Base-by-base conservation (phyloP, 64 coral and sea anemone genomes). In the Montipora capricornis region DNA sequence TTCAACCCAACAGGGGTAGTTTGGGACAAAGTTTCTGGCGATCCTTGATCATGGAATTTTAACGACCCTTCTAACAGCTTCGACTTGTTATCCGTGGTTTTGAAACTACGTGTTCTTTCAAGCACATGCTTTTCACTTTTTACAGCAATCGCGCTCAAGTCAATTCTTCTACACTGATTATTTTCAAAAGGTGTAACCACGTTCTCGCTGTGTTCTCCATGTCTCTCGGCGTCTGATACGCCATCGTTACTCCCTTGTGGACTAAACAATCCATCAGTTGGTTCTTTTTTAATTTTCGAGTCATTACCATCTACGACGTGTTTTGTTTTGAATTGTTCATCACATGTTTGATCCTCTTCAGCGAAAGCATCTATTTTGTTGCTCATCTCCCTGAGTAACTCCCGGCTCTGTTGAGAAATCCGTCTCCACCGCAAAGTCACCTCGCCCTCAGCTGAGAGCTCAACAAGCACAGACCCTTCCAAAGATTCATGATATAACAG, bases 401-500 rank as follows among this genome's bases (percentile, higher is more conserved):
- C 3, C 22, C 70, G 66, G 82, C 16, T 71, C 5, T 86, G 19
- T 51, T 51, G 64, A 22, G 66, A 45, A 20, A 16, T 71, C 44
- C 82, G 46, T 50, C 17, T 86, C 82, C 82, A 70, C 46, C 14
- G 5, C 62, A 86, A 10, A 7, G 64, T 86, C 17, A 86, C 62
- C 49, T 44, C 62, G 4, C 82, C 66, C 19, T 70, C 8, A 49
- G 16, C 17, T 50, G 82, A 86, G 20, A 17, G 82, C 19, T 86
- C 47, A 20, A 73, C 82, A 2, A 50, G 45, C 37, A 86, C 14
- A 68, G 82, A 86, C 5, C 82, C 82, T 17, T 86, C 82, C 3
- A 86, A 49, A 0, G 82, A 86, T 73, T 86, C 82, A 15, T 86
- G 64, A 50, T 49, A 73, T 50, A 86, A 73, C 9, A 86, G 82